Percentiles rank a stretch among this genome's conserved stretches.
Evolutionary conservation across 2,113 vertebrate genomes (phyloP).

Genomic region (Apodemus sylvaticus): DNA sequence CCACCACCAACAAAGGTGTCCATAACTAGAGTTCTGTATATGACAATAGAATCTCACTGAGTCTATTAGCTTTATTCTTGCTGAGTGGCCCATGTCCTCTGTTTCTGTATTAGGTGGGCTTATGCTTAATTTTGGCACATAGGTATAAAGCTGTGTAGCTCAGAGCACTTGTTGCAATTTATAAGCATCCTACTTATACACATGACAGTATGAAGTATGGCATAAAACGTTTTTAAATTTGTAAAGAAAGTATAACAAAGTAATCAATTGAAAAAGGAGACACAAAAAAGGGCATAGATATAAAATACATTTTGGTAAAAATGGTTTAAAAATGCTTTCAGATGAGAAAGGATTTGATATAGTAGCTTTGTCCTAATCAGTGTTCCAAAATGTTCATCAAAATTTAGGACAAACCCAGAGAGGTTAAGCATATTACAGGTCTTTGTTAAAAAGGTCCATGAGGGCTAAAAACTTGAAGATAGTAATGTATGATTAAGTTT

Average conservation of each 20-base stretch:
- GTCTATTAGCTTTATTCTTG: neutral
- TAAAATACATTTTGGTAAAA: neutral
- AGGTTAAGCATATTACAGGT: neutral
- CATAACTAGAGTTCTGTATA: neutral
- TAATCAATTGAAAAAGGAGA: neutral
- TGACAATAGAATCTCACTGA: neutral
- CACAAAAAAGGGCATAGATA: neutral
- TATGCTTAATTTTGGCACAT: neutral
- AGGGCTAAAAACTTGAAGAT: neutral
- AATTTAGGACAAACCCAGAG: neutral
- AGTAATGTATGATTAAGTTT: neutral
- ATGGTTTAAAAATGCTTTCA: neutral
- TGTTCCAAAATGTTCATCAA: neutral
- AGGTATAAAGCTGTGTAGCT: neutral
- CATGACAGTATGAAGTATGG: neutral
- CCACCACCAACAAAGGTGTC: neutral
- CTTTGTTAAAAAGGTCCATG: neutral
- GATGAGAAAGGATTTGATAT: neutral
- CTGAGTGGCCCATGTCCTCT: neutral
- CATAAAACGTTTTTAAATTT: neutral
- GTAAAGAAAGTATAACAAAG: neutral
- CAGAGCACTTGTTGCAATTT: neutral
- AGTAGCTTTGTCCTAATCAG: neutral
- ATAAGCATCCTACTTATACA: neutral
- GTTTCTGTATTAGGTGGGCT: neutral